These are phyloP conservation scores for Python bivittatus DNA, from an alignment of 2,113 vertebrate genomes.

Conservation along the genomic window DNA sequence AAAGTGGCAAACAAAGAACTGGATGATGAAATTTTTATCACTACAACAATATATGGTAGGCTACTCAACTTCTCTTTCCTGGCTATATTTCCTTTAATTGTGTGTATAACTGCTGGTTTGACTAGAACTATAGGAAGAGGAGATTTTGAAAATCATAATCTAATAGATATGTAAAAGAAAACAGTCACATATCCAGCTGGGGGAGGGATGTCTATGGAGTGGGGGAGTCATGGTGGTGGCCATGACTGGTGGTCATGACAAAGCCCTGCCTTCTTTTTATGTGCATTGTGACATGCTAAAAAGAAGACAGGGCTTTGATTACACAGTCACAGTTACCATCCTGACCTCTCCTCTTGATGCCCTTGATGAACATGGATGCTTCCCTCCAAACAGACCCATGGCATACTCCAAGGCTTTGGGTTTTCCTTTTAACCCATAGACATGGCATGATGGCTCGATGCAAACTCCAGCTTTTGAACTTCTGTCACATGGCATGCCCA, in stretches of 20 bases:
- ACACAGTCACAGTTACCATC: not conserved
- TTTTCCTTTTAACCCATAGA: not conserved
- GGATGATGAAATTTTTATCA: not conserved
- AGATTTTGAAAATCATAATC: not conserved
- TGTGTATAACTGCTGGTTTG: not conserved
- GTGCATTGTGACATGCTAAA: not conserved
- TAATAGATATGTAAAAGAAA: not conserved
- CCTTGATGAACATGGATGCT: not conserved
- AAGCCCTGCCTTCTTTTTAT: not conserved
- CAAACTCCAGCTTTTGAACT: not conserved
- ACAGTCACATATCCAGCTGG: not conserved
- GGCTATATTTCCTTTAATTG: not conserved
- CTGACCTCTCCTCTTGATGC: not conserved
- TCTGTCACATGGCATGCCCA: not conserved
- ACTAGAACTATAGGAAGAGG: not conserved
- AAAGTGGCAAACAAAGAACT: constrained; percentile 24
- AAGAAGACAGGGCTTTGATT: not conserved
- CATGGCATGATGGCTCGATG: not conserved
- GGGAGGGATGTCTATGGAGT: not conserved
- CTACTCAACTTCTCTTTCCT: not conserved
- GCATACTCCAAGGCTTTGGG: not conserved
- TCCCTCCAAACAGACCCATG: not conserved
- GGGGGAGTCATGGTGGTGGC: not conserved
- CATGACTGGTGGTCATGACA: not conserved
- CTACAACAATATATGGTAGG: not conserved